phyloP scores from a whole-genome alignment of 2,113 vertebrate genomes.

The Mesitornis unicolor region DNA sequence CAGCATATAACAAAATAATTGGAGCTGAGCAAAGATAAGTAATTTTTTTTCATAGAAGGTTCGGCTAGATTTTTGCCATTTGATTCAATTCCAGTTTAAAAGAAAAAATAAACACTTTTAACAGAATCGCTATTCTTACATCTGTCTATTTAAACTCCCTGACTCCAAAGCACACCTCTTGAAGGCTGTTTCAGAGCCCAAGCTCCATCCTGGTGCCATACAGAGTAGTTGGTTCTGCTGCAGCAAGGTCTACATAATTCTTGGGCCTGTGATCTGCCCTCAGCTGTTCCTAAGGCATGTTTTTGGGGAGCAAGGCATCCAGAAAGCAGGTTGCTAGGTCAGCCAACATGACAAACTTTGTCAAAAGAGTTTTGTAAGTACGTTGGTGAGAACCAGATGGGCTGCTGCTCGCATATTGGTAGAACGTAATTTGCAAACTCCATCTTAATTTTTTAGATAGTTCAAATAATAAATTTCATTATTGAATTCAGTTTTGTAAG shows the following conservation, averaged over 20 bases:
- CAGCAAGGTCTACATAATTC: background rate
- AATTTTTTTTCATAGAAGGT: background rate
- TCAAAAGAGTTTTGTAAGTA: background rate
- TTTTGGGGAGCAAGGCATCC: background rate
- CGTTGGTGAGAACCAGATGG: background rate
- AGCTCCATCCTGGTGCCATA: background rate
- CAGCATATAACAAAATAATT: background rate
- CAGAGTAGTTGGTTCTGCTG: background rate
- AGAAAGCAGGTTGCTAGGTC: background rate
- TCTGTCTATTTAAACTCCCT: background rate
- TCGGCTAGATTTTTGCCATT: background rate
- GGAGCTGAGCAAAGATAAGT: background rate
- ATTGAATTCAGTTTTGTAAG: too few species aligned
- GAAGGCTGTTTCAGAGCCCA: background rate
- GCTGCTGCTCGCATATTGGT: background rate
- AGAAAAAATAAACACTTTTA: background rate
- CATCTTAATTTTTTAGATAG: background rate
- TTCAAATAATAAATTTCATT: background rate
- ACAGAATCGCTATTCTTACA: background rate
- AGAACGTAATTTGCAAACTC: background rate
- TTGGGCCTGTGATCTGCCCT: background rate
- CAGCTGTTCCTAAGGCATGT: background rate
- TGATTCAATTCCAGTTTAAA: background rate
- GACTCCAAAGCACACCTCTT: background rate
- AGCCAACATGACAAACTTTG: background rate